Conservation (phyloP, 2,113 vertebrate genomes). For the Oncorhynchus keta region DNA sequence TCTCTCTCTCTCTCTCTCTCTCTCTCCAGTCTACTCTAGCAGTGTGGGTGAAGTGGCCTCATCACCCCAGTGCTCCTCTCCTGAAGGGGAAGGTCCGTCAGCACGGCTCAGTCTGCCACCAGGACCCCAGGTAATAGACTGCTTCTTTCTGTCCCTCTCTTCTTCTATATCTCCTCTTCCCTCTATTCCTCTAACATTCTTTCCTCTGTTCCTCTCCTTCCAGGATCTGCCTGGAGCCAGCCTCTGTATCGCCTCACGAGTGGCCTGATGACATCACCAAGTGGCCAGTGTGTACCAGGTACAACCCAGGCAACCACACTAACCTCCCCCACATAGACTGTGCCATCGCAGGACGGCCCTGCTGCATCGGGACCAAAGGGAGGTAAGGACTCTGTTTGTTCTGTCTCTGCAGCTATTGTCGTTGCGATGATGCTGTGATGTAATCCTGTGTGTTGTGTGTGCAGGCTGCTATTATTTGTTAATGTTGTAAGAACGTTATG, state of each 20-base stretch:
- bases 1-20: no score
- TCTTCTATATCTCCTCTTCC: background rate
- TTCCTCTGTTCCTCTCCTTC: background rate
- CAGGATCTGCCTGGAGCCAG: constrained; percentile 88
- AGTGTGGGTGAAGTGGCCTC: constrained; percentile 96
- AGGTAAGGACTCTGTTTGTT: constrained; percentile 72
- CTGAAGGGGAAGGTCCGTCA: constrained; percentile 77
- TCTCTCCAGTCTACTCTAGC: constrained; percentile 85
- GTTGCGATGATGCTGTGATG: no score
- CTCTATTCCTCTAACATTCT: background rate
- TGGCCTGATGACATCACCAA: constrained; percentile 93
- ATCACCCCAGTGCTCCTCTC: constrained; percentile 80
- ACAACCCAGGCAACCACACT: constrained; percentile 90
- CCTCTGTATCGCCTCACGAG: constrained; percentile 83
- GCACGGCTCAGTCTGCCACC: constrained; percentile 89
- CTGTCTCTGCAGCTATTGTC: no score
- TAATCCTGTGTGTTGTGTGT: no score
- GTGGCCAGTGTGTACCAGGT: constrained; percentile 93
- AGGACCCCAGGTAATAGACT: constrained; percentile 85
- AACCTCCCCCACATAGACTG: constrained; percentile 97
- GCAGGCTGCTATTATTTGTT: background rate
- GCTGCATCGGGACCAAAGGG: constrained; percentile 98
- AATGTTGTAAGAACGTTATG: background rate
- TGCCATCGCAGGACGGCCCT: constrained; percentile 91
- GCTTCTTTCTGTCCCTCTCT: background rate